Percentiles rank a stretch among this genome's conserved stretches.
These are phyloP conservation scores for Sceloporus tristichus DNA, from an alignment of 2,113 vertebrate species.

Conservation along the genomic window DNA sequence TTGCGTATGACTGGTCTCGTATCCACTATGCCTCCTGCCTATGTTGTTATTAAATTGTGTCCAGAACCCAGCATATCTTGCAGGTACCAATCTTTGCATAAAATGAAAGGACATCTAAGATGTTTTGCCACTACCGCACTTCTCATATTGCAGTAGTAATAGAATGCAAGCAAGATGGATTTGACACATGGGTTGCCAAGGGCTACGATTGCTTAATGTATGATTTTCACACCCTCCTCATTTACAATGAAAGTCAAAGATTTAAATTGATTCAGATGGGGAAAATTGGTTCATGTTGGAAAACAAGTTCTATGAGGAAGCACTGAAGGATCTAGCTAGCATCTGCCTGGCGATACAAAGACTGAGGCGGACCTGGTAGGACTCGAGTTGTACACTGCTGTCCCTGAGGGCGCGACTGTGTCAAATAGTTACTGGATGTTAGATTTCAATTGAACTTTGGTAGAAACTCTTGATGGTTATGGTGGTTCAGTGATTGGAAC, in stretches of 20 bases:
- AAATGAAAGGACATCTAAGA: background rate
- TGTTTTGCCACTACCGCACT: background rate
- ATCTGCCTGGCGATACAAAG: background rate
- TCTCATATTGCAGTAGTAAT: background rate
- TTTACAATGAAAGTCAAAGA: background rate
- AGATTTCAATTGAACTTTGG: background rate
- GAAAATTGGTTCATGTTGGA: background rate
- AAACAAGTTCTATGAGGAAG: background rate
- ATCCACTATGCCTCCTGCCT: background rate
- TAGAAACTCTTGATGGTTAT: background rate
- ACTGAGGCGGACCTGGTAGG: too few relatives aligned
- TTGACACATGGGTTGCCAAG: background rate
- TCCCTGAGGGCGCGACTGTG: too few relatives aligned
- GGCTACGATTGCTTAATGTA: background rate
- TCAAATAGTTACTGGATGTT: background rate
- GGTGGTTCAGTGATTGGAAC: background rate
- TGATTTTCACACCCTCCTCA: background rate
- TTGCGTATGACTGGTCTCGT: background rate
- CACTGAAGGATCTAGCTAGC: background rate
- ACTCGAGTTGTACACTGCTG: too few relatives aligned
- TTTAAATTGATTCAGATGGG: background rate
- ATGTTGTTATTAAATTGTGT: background rate
- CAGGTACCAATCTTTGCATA: background rate
- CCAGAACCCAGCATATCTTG: background rate
- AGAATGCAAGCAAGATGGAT: background rate